Conservation (phyloP, 2,797 vertebrate genomes). For the Silurus aristotelis region DNA sequence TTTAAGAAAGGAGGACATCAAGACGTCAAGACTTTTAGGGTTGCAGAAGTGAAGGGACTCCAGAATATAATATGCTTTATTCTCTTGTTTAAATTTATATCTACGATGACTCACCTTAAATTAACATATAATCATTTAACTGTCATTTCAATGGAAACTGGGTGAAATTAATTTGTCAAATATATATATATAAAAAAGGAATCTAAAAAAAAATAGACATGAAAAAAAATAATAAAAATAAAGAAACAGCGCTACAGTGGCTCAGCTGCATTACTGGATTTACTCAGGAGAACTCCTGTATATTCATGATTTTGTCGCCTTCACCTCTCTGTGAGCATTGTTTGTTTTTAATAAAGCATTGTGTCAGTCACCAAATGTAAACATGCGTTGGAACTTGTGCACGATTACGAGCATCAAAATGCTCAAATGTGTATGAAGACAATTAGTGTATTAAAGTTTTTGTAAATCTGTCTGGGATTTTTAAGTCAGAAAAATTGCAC, state of each 20-base stretch:
- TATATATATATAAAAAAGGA: background rate
- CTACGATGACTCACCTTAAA: background rate
- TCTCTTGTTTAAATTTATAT: background rate
- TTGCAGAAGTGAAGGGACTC: background rate
- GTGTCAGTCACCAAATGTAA: background rate
- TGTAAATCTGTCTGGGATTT: background rate
- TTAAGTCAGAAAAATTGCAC: background rate
- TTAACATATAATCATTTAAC: background rate
- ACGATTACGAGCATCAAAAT: background rate
- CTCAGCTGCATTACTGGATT: conserved; percentile 8
- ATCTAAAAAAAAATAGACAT: background rate
- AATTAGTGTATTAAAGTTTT: background rate
- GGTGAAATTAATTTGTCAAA: background rate
- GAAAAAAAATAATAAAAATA: background rate
- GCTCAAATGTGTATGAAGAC: background rate
- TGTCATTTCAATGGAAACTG: background rate
- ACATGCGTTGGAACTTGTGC: background rate
- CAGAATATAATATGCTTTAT: background rate
- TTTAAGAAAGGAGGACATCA: background rate
- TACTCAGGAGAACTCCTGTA: background rate
- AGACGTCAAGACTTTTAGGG: background rate
- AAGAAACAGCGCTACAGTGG: background rate
- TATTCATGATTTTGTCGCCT: background rate
- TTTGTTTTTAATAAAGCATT: background rate
- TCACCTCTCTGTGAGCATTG: background rate